Base-by-base conservation (phyloP, 2,888 invertebrate species). In the Pachliopta kotzebuea region DNA sequence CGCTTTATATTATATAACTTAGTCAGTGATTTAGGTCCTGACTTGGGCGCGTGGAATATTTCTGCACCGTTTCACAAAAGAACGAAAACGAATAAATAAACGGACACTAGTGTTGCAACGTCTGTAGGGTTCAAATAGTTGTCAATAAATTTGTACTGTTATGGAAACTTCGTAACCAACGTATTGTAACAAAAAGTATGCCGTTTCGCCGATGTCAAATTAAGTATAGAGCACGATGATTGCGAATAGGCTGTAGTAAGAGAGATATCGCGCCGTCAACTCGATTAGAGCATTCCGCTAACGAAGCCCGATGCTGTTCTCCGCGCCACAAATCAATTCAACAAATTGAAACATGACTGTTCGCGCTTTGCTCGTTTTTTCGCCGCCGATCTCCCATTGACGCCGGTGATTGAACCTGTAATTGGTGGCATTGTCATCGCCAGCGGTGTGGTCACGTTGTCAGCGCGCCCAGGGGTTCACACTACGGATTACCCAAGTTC, bases 331-430 rank as follows among this genome's bases (percentile, higher is more conserved):
- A 86, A 86, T 85, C 85, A 84, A 85, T 88, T 86, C 81, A 70
- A 74, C 78, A 84, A 86, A 88, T 86, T 86, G 86, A 83, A 85
- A 84, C 83, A 83, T 83, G 84, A 80, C 79, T 78, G 76, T 70
- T 71, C 74, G 37, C 53, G 60, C 71, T 74, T 72, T 76, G 75
- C 71, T 72, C 66, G 74, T 73, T 77, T 81, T 82, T 83, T 82
- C 70, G 69, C 68, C 71, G 74, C 76, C 74, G 67, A 53, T 68
- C 75, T 72, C 76, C 76, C 75, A 73, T 74, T 79, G 76, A 72
- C 72, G 77, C 71, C 78, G 86, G 86, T 86, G 85, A 88, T 77
- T 88, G 88, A 89, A 86, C 88, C 84, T 82, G 76, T 85, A 89
- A 88, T 88, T 87, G 86, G 77, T 80, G 77, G 71, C 58, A 64